Base-by-base conservation (phyloP, 2,797 vertebrate species). In the Leptatherina wallacei region DNA sequence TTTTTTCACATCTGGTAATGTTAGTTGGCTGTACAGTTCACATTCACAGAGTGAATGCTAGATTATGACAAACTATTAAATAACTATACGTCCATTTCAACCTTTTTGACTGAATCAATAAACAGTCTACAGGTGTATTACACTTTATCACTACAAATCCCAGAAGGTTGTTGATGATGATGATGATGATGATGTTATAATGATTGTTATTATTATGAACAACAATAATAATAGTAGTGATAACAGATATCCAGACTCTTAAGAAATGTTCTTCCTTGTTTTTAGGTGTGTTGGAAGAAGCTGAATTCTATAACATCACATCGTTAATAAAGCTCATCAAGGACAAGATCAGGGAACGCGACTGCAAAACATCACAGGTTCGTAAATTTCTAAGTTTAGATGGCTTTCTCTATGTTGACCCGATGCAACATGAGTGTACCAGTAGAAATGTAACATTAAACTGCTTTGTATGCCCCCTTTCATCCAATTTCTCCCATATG, bases 301-400 rank as follows among this genome's bases (percentile, higher is more conserved):
- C 98, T 0, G 98, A 99, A 83, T 99, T 99, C 90, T 99, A 99
- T 92, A 99, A 99, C 90, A 99, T 99, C 94, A 97, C 97, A 87
- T 99, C 98, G 62, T 92, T 99, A 94, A 99, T 99, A 92, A 99
- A 99, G 88, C 95, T 99, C 60, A 95, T 99, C 89, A 99, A 99
- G 91, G 98, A 99, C 91, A 98, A 96, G 94, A 99, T 99, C 93
- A 96, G 96, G 94, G 98, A 99, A 85, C 95, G 97, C 75, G 98
- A 99, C 90, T 96, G 96, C 93, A 99, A 95, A 94, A 97, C 95
- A 33, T 95, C 95, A 83, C 98, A 98, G 95, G 98, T 99, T 82
- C 66, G 70, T 51, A 6, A 27, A 56, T 58, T 7, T 18, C 22
- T 44, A 16, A 0, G 8, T 57, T 67, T 22, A n/a, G 22, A 57